Conservation (phyloP, 2,113 vertebrate genomes). For the Macrotis lagotis region DNA sequence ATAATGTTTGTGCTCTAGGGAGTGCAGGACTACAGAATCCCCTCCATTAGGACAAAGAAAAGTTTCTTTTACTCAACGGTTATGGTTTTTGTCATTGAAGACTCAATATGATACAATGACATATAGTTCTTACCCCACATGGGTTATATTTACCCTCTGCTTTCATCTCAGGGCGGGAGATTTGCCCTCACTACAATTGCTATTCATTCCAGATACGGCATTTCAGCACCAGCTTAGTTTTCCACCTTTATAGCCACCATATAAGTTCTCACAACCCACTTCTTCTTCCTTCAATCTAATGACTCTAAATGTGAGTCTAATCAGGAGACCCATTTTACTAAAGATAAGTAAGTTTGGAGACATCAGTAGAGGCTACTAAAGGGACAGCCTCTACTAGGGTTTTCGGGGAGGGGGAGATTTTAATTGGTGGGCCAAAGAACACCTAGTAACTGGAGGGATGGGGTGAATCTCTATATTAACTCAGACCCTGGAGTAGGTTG, state of each 20-base stretch:
- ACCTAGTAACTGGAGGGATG: background rate
- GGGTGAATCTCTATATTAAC: background rate
- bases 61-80: no score
- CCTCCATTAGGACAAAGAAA: no score
- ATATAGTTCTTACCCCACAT: no score
- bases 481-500: background rate
- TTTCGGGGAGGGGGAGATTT: background rate
- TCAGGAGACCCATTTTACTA: background rate
- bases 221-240: background rate
- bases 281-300: background rate
- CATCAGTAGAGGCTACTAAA: no score
- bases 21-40: no score
- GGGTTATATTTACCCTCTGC: no score
- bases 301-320: no score
- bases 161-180: no score
- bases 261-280: background rate
- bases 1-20: no score
- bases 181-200: no score
- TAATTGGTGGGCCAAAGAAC: background rate
- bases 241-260: background rate
- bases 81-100: no score
- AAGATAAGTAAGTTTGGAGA: background rate
- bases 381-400: background rate
- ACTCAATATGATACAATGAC: no score
- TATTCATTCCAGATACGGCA: background rate